Evolutionary conservation across 1,140 invertebrate genomes (phyloP).

Genomic region (Ladona fulva): DNA sequence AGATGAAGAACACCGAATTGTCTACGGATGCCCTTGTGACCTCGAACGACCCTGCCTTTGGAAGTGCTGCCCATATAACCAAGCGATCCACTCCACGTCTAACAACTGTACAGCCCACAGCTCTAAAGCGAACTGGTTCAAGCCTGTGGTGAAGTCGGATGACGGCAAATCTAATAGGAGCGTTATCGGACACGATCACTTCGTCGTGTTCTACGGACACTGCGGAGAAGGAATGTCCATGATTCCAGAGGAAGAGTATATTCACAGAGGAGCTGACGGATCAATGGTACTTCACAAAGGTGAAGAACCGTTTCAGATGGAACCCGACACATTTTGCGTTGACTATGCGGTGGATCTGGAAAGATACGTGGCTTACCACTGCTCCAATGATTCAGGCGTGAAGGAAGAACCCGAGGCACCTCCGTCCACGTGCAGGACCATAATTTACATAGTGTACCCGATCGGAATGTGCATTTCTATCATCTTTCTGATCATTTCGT

Average conservation of each 20-base stretch:
- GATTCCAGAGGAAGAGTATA: background rate
- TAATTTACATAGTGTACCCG: constrained; percentile 23
- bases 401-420: background rate
- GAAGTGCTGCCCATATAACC: background rate
- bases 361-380: background rate
- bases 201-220: too few relatives aligned
- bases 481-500: constrained; percentile 58
- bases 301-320: background rate
- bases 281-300: background rate
- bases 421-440: background rate
- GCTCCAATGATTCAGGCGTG: background rate
- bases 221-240: too few relatives aligned
- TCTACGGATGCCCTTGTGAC: background rate
- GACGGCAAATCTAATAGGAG: background rate
- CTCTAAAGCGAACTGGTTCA: background rate
- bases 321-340: background rate
- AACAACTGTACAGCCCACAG: background rate
- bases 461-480: constrained; percentile 57
- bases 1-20: background rate
- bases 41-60: background rate
- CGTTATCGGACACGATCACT: background rate
- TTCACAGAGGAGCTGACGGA: background rate
- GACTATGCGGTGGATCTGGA: background rate
- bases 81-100: background rate
- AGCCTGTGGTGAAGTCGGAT: background rate